Conservation (phyloP, 2,797 vertebrate species). For the Cirrhinus mrigala region DNA sequence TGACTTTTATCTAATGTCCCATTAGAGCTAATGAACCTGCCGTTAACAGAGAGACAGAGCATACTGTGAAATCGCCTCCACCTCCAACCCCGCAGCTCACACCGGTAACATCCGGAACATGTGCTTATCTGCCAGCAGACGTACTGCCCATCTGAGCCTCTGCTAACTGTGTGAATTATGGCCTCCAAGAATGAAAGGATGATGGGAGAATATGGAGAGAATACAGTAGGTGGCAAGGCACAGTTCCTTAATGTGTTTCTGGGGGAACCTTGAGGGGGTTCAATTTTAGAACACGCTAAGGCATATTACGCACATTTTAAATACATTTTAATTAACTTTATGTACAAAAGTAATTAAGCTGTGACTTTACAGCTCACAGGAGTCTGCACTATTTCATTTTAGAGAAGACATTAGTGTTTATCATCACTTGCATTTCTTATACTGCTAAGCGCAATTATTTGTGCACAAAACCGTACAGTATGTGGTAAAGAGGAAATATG, state of each 20-base stretch:
- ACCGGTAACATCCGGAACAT: conserved; percentile 43
- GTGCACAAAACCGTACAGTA: neutral
- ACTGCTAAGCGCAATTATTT: neutral
- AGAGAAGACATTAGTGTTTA: conserved; percentile 12
- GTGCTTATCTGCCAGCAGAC: conserved; percentile 57
- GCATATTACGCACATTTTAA: conserved; percentile 10
- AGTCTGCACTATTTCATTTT: neutral
- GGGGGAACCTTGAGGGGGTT: neutral
- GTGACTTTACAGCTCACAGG: neutral
- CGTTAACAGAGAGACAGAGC: conserved; percentile 56
- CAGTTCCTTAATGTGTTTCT: conserved; percentile 16
- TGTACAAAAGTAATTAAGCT: conserved; percentile 31
- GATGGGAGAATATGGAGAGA: neutral
- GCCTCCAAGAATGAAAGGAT: conserved; percentile 26
- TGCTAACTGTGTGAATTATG: conserved; percentile 43
- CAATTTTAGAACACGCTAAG: neutral
- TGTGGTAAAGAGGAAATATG: neutral
- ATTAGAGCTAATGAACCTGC: conserved; percentile 69
- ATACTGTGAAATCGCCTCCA: conserved; percentile 60
- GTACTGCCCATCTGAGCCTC: conserved; percentile 37
- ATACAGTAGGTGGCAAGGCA: neutral
- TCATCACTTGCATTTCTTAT: neutral
- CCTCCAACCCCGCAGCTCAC: conserved; percentile 40
- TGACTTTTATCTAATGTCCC: conserved; percentile 70
- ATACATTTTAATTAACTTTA: conserved; percentile 31